A percentile compares a stretch with the other conserved stretches of the same genome.
These are phyloP conservation scores for Cistogaster globosa DNA, from an alignment of 2,888 invertebrate genomes.

Conservation along the genomic window DNA sequence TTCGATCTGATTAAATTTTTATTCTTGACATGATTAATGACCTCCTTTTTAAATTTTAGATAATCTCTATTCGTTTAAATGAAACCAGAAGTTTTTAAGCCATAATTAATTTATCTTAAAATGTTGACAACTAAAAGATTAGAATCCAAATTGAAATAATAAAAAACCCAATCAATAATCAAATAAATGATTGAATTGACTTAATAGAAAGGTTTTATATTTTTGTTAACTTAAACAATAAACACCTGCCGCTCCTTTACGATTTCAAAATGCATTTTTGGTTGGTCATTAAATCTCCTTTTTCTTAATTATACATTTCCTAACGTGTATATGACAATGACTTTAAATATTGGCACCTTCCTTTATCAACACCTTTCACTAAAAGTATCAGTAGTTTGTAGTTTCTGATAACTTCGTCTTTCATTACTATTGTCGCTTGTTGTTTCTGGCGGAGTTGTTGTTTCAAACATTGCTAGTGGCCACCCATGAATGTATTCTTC, in stretches of 20 bases:
- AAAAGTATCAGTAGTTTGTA: conserved; percentile 55
- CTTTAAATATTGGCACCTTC: conserved; percentile 57
- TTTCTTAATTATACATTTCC: background rate
- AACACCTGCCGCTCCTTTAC: conserved; percentile 42
- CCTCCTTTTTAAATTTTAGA: too few species aligned
- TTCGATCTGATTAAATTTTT: too few species aligned
- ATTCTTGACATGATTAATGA: too few species aligned
- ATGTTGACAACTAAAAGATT: too few species aligned
- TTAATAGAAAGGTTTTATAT: background rate
- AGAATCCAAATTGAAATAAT: background rate
- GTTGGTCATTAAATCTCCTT: background rate
- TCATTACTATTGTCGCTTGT: conserved; percentile 43
- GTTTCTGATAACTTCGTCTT: conserved; percentile 50
- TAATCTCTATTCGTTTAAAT: too few species aligned
- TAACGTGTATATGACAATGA: conserved; percentile 43
- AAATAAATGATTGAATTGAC: conserved; percentile 5
- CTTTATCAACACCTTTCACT: conserved; percentile 43
- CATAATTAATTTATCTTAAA: too few species aligned
- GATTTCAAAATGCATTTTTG: background rate
- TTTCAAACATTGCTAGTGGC: conserved; percentile 40
- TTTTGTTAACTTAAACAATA: conserved; percentile 5
- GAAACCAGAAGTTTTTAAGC: too few species aligned
- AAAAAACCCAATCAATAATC: conserved; percentile 12
- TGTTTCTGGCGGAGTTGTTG: conserved; percentile 44
- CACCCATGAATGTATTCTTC: conserved; percentile 60